Conservation (phyloP, 2,113 vertebrate species). For the Apteryx mantelli region DNA sequence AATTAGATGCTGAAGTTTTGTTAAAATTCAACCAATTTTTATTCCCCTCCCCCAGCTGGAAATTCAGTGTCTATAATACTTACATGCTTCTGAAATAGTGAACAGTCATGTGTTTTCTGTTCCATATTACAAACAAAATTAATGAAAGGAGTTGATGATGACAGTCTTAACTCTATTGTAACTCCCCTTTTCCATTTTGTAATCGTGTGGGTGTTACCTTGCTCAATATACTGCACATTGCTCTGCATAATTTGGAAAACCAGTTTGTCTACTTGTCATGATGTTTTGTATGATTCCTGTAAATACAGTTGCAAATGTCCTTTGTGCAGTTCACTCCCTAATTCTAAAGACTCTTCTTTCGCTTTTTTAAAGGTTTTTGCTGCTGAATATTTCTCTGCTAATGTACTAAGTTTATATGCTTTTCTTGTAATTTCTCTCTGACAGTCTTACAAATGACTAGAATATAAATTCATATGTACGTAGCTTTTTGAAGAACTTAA, state of each 20-base stretch:
- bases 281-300: background rate
- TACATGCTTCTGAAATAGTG: background rate
- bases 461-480: accelerated
- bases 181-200: conserved; percentile 28
- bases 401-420: background rate
- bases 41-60: background rate
- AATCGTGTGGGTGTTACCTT: conserved; percentile 16
- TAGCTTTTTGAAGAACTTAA: background rate
- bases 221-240: background rate
- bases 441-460: background rate
- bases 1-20: background rate
- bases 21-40: background rate
- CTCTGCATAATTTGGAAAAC: background rate
- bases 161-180: background rate
- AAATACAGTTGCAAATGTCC: background rate
- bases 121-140: background rate
- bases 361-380: background rate
- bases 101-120: background rate
- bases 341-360: background rate
- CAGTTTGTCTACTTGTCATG: background rate
- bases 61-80: background rate
- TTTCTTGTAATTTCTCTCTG: background rate
- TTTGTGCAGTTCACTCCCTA: background rate
- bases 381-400: background rate
- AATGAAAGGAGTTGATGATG: conserved; percentile 18